Evolutionary conservation across 2,888 invertebrate genomes (phyloP).

Genomic region (Cyclophora punctaria): DNA sequence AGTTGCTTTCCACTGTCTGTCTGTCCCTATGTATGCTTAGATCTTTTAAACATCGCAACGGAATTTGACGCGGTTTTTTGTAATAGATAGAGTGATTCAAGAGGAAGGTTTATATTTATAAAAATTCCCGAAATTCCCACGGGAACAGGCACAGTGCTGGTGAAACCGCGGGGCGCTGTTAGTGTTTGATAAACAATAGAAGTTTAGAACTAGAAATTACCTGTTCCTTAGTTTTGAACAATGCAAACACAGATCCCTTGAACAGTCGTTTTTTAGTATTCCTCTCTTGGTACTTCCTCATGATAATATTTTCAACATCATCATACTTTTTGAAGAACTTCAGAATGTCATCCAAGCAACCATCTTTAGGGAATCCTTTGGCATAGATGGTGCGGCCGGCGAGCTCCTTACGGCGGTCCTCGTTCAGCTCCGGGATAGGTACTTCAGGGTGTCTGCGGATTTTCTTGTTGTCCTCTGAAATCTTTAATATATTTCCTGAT

Average conservation of each 20-base stretch:
- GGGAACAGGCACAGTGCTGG: no score
- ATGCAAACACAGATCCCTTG: slow-evolving; percentile 94
- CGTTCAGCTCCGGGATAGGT: slow-evolving; percentile 88
- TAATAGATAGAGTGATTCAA: no score
- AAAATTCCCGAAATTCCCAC: no score
- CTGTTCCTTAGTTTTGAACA: slow-evolving; percentile 87
- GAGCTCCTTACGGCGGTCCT: slow-evolving; percentile 87
- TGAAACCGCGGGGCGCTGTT: not conserved
- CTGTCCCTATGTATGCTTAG: no score
- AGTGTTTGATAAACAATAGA: not conserved
- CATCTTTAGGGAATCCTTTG: slow-evolving; percentile 87
- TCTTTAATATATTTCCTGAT: slow-evolving; percentile 34
- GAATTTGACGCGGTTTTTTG: no score
- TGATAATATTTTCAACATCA: slow-evolving; percentile 79
- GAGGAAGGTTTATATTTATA: no score
- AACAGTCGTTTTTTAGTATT: slow-evolving; percentile 79
- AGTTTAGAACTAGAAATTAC: slow-evolving; percentile 22
- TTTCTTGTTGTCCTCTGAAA: slow-evolving; percentile 81
- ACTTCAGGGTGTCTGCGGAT: slow-evolving; percentile 82
- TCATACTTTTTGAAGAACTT: slow-evolving; percentile 83
- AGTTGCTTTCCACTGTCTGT: no score
- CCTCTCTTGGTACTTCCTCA: slow-evolving; percentile 77
- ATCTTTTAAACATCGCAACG: no score
- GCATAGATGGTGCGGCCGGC: slow-evolving; percentile 86
- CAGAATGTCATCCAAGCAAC: slow-evolving; percentile 80